Evolutionary conservation across 2,888 invertebrate genomes (phyloP).

Genomic region (Conops quadrifasciatus): DNA sequence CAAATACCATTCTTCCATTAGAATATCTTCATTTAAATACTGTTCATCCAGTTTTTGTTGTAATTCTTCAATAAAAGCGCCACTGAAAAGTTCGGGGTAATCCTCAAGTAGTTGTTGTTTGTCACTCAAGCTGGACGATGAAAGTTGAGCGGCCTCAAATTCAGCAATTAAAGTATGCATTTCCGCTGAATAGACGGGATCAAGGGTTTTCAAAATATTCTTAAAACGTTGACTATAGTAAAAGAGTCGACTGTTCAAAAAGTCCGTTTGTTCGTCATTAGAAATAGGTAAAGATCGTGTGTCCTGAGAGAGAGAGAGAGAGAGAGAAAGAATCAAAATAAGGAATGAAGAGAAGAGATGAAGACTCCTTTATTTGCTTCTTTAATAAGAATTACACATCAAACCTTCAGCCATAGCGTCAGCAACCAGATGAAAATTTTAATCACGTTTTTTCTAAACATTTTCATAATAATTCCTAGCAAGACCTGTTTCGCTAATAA

Average conservation of each 20-base stretch:
- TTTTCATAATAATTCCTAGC: background rate
- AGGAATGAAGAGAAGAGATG: no score
- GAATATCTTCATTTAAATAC: slow-evolving; percentile 44
- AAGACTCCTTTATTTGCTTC: background rate
- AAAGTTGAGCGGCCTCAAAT: slow-evolving; percentile 35
- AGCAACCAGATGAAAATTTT: background rate
- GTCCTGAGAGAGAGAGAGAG: background rate
- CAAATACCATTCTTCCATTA: slow-evolving; percentile 45
- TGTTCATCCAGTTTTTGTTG: slow-evolving; percentile 43
- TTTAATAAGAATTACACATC: background rate
- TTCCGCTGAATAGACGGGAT: slow-evolving; percentile 31
- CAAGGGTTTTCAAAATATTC: slow-evolving; percentile 29
- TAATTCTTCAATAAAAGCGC: slow-evolving; percentile 38
- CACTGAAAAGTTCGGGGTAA: slow-evolving; percentile 20
- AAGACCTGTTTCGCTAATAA: background rate
- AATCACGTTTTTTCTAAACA: background rate
- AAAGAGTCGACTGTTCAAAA: slow-evolving; percentile 41
- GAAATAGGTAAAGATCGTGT: background rate
- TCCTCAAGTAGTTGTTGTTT: slow-evolving; percentile 39
- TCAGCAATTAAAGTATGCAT: slow-evolving; percentile 35
- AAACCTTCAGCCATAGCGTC: background rate
- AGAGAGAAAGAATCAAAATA: no score
- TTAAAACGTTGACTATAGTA: slow-evolving; percentile 41
- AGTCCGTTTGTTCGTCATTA: slow-evolving; percentile 33
- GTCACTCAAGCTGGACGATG: slow-evolving; percentile 29